A percentile compares a stretch with the other conserved stretches of the same genome.
phyloP scores from a whole-genome alignment of 1,140 invertebrate genomes.

The Wasmannia auropunctata region DNA sequence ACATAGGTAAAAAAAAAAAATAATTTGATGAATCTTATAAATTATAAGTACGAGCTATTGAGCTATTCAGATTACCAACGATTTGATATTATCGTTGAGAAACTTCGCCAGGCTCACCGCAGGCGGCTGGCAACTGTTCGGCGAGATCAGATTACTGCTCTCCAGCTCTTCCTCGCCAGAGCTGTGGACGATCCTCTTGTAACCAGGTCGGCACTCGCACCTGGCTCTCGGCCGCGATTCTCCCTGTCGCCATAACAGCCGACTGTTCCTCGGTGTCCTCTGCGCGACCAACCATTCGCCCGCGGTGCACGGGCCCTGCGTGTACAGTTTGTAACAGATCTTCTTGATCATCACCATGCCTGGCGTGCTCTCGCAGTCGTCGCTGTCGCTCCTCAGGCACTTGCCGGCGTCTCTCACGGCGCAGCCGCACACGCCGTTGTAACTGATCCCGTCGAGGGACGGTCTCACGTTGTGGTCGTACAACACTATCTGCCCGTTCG shows the following conservation, averaged over 20 bases:
- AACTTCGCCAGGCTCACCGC: constrained; percentile 84
- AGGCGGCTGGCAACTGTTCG: constrained; percentile 83
- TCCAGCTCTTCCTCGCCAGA: constrained; percentile 72
- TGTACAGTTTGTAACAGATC: constrained; percentile 90
- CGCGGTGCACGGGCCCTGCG: constrained; percentile 89
- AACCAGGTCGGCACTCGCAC: constrained; percentile 91
- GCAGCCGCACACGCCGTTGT: constrained; percentile 92
- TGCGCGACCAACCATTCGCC: constrained; percentile 90
- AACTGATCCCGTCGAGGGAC: constrained; percentile 92
- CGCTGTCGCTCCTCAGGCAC: constrained; percentile 73
- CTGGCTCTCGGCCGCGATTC: constrained; percentile 83
- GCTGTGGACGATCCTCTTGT: constrained; percentile 81
- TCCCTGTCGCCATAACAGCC: constrained; percentile 72
- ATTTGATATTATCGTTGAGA: constrained; percentile 81
- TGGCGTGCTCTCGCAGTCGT: constrained; percentile 86
- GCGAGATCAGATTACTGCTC: constrained; percentile 74
- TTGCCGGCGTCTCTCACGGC: constrained; percentile 79
- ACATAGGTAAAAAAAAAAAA: neutral
- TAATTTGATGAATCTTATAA: neutral
- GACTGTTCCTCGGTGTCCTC: constrained; percentile 77
- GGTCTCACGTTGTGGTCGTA: constrained; percentile 91
- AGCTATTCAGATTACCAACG: constrained; percentile 22
- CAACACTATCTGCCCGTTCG: constrained; percentile 89
- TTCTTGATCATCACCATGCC: constrained; percentile 88
- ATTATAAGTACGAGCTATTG: neutral